These are phyloP conservation scores for Drepanosiphum platanoidis DNA, from an alignment of 2,888 invertebrate species.

Conservation along the genomic window DNA sequence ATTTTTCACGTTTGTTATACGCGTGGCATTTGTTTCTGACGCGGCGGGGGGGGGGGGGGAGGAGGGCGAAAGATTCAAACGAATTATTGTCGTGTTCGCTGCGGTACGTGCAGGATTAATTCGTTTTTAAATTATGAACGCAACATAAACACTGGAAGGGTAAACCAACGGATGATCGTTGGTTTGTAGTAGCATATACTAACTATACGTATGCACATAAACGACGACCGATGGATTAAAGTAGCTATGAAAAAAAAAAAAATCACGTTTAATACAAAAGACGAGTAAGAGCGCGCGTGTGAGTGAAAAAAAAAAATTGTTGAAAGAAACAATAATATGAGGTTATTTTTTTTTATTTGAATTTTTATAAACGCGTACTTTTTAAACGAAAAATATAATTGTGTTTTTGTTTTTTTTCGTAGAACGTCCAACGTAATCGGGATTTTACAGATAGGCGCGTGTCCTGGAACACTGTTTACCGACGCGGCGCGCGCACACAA, in stretches of 20 bases:
- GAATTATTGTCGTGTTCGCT: background rate
- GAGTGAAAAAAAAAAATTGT: background rate
- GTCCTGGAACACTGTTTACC: constrained; percentile 2
- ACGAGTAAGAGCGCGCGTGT: background rate
- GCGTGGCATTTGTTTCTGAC: background rate
- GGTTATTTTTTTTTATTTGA: background rate
- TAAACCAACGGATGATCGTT: background rate
- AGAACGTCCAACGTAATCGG: no score
- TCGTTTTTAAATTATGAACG: background rate
- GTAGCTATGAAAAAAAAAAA: no score
- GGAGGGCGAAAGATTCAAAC: background rate
- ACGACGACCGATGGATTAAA: background rate
- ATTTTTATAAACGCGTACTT: background rate
- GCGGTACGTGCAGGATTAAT: background rate
- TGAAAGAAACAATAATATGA: background rate
- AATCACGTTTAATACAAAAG: background rate
- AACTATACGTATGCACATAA: background rate
- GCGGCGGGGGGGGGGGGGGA: no score
- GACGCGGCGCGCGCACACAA: background rate
- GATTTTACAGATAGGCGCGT: background rate
- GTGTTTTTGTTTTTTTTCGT: background rate
- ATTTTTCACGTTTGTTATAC: background rate
- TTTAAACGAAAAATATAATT: background rate
- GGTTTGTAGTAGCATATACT: no score
- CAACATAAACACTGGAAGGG: background rate